These are phyloP conservation scores for Cyrtonyx montezumae DNA, from an alignment of 2,113 vertebrate genomes.

Conservation along the genomic window DNA sequence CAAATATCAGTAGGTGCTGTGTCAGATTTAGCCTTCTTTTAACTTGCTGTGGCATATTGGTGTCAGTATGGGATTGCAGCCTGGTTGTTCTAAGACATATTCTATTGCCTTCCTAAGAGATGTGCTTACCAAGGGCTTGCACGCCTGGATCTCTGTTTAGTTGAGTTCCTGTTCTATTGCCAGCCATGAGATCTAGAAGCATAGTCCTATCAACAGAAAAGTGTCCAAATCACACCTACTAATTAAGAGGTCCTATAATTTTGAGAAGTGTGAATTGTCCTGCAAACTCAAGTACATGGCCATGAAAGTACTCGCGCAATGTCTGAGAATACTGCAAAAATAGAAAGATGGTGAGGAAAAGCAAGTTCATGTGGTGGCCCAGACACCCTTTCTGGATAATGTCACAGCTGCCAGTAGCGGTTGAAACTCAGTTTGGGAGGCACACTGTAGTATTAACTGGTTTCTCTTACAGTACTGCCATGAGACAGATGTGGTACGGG, in stretches of 20 bases:
- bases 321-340: neutral
- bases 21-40: neutral
- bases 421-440: neutral
- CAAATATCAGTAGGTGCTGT: fast-evolving
- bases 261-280: neutral
- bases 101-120: neutral
- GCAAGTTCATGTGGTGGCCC: neutral
- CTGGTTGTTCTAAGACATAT: neutral
- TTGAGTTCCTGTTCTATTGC: neutral
- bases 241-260: neutral
- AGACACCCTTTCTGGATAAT: neutral
- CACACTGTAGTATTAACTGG: neutral
- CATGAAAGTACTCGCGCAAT: neutral
- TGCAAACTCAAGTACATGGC: neutral
- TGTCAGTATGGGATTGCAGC: neutral
- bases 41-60: neutral
- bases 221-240: neutral
- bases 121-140: neutral
- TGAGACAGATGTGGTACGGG: neutral
- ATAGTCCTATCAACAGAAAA: neutral
- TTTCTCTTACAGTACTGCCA: neutral
- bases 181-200: neutral
- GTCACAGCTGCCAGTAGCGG: neutral
- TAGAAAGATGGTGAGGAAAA: neutral
- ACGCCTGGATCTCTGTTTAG: fast-evolving